Percentiles rank a stretch among this genome's conserved stretches.
Evolutionary conservation across 2,888 invertebrate genomes (phyloP).

Genomic region (Eudasyphora cyanicolor): DNA sequence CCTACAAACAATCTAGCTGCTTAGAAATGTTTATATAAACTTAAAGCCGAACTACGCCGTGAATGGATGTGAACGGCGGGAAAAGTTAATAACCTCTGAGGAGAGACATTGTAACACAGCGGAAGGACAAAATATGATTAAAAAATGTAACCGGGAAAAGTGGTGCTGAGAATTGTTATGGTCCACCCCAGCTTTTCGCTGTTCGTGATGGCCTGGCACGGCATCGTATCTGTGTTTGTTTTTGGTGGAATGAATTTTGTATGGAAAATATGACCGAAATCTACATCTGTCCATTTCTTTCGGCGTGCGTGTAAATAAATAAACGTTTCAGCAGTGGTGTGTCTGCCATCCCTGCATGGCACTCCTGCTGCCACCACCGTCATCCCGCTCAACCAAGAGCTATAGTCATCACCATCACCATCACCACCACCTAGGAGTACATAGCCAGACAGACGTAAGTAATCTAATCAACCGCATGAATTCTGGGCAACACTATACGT

Average conservation of each 20-base stretch:
- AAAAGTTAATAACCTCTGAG: slow-evolving; percentile 20
- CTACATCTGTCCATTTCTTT: slow-evolving; percentile 77
- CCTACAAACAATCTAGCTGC: too few relatives aligned
- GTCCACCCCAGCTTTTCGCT: slow-evolving; percentile 62
- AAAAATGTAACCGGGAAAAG: not conserved
- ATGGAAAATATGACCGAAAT: slow-evolving; percentile 23
- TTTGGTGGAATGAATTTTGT: not conserved
- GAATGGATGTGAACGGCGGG: too few relatives aligned
- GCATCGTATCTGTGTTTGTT: not conserved
- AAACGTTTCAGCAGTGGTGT: slow-evolving; percentile 60
- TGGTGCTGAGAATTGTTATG: slow-evolving; percentile 45
- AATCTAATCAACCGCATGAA: slow-evolving; percentile 53
- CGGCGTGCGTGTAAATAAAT: slow-evolving; percentile 58
- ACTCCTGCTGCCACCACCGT: slow-evolving; percentile 47
- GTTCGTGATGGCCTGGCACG: too few relatives aligned
- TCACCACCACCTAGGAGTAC: slow-evolving; percentile 22
- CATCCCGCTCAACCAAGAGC: slow-evolving; percentile 15
- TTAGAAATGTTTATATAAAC: too few relatives aligned
- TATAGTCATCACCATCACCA: slow-evolving; percentile 28
- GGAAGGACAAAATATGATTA: slow-evolving; percentile 21
- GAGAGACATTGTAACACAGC: too few relatives aligned
- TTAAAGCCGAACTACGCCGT: not conserved
- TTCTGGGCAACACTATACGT: slow-evolving; percentile 47
- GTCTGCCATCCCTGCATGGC: slow-evolving; percentile 43
- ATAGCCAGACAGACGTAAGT: not conserved